phyloP scores from a whole-genome alignment of 92 coral and sea anemone genomes.

The Blastomussa wellsi region DNA sequence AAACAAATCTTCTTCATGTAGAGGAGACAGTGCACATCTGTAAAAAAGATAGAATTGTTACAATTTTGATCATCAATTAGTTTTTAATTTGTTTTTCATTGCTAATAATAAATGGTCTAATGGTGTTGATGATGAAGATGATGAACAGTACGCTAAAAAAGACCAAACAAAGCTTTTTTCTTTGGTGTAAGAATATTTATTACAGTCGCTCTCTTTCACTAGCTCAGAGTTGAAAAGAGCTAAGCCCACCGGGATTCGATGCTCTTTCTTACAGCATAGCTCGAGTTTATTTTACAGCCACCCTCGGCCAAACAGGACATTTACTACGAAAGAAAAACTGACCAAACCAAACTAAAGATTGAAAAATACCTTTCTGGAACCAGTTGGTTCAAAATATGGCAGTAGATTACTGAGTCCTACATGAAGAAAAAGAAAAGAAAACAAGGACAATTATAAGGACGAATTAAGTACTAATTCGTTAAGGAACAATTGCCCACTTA shows the following conservation, averaged over 20 bases:
- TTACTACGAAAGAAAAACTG: no score
- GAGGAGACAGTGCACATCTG: slow-evolving; percentile 37
- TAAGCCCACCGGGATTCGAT: no score
- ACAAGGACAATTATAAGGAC: background rate
- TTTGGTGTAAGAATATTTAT: background rate
- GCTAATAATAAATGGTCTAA: background rate
- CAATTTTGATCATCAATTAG: background rate
- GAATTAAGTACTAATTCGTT: background rate
- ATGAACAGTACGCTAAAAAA: no score
- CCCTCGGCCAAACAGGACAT: background rate
- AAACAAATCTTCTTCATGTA: slow-evolving; percentile 41
- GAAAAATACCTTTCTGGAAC: slow-evolving; percentile 36
- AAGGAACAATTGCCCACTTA: background rate
- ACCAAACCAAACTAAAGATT: background rate
- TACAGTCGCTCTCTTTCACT: background rate
- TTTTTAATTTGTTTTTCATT: background rate
- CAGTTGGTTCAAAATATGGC: slow-evolving; percentile 30
- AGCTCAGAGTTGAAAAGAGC: background rate
- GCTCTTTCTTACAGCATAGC: background rate
- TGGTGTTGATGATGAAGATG: no score
- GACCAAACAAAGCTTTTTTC: background rate
- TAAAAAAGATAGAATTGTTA: background rate
- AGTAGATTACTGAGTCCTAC: slow-evolving; percentile 44
- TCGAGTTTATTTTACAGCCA: background rate
- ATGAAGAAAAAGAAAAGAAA: background rate